These are phyloP conservation scores for Acleris sparsana DNA, from an alignment of 2,888 invertebrate species.

Conservation along the genomic window DNA sequence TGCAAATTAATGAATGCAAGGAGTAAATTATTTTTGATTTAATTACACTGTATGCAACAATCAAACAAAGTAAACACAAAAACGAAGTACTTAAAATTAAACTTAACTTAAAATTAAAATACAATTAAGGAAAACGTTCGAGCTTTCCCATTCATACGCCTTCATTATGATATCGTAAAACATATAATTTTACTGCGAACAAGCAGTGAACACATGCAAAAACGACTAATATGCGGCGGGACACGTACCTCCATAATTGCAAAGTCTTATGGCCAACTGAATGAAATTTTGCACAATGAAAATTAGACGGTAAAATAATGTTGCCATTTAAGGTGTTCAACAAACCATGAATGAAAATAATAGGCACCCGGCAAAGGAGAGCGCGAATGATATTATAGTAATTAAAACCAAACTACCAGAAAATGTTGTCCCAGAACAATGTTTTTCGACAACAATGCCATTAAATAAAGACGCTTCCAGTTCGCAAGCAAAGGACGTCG, in stretches of 20 bases:
- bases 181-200: conserved; percentile 52
- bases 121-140: conserved; percentile 56
- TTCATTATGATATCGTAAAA: conserved; percentile 57
- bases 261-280: conserved; percentile 44
- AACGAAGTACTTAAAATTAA: conserved; percentile 38
- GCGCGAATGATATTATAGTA: conserved; percentile 65
- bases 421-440: conserved; percentile 65
- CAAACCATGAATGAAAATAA: conserved; percentile 70
- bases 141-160: conserved; percentile 45
- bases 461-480: conserved; percentile 53
- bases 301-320: conserved; percentile 63
- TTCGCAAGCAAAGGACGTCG: conserved; percentile 44
- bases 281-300: conserved; percentile 64
- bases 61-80: conserved; percentile 42
- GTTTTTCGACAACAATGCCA: conserved; percentile 57
- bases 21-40: conserved; percentile 3
- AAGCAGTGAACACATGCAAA: conserved; percentile 45
- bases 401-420: conserved; percentile 68
- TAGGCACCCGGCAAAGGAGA: conserved; percentile 55
- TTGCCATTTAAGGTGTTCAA: conserved; percentile 63
- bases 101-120: conserved; percentile 54
- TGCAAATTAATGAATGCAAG: not conserved
- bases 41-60: conserved; percentile 36
- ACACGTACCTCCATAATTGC: conserved; percentile 42
- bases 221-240: conserved; percentile 50